Evolutionary conservation across 1,140 invertebrate genomes (phyloP).

Genomic region (Conus betulinus): DNA sequence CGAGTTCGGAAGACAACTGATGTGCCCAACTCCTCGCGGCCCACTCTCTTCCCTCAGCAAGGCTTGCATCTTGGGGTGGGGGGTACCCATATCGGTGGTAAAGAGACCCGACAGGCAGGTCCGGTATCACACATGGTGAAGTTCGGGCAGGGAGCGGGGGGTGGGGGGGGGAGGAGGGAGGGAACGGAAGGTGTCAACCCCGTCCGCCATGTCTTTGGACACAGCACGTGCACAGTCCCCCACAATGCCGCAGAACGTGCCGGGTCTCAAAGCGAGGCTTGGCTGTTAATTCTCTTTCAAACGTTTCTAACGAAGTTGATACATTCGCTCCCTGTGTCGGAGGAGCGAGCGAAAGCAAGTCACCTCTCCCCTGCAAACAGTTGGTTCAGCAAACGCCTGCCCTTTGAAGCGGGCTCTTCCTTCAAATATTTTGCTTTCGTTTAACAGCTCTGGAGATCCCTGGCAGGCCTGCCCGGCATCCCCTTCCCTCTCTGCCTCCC

Average conservation of each 20-base stretch:
- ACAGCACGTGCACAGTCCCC: slow-evolving; percentile 21
- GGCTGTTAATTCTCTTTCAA: slow-evolving; percentile 38
- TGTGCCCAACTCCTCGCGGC: too few species aligned
- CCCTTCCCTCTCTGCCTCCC: too few species aligned
- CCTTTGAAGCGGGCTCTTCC: slow-evolving; percentile 33
- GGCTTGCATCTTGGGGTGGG: too few species aligned
- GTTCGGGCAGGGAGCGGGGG: not conserved
- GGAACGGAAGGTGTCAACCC: not conserved
- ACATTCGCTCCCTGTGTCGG: slow-evolving; percentile 31
- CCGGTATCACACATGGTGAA: not conserved
- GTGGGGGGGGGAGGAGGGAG: too few species aligned
- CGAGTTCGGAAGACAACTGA: too few species aligned
- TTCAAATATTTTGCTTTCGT: slow-evolving; percentile 41
- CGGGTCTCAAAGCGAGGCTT: slow-evolving; percentile 10
- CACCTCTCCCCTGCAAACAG: slow-evolving; percentile 26
- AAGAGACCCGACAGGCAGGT: not conserved
- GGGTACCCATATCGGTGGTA: not conserved
- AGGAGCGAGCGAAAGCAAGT: slow-evolving; percentile 21
- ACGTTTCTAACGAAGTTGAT: slow-evolving; percentile 43
- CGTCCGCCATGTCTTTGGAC: not conserved
- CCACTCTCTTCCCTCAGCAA: too few species aligned
- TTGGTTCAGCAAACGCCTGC: slow-evolving; percentile 31
- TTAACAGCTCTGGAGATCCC: slow-evolving; percentile 36
- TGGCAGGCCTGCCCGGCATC: too few species aligned
- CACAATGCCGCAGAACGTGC: slow-evolving; percentile 33